A percentile compares a stretch with the other conserved stretches of the same genome.
phyloP scores from a whole-genome alignment of 2,797 vertebrate genomes.

The Syngnathus rostellatus region DNA sequence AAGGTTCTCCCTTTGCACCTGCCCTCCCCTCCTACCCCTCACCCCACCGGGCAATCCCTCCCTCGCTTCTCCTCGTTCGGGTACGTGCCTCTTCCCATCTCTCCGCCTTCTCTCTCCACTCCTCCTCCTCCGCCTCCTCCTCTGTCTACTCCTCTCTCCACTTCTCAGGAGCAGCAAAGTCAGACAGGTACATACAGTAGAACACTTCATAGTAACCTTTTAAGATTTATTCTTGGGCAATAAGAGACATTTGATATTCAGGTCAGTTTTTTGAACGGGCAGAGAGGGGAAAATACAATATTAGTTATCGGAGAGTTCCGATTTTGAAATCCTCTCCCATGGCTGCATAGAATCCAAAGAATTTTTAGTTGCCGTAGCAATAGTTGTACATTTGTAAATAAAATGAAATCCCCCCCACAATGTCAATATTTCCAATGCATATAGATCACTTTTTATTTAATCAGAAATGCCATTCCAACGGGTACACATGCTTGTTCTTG shows the following conservation, averaged over 20 bases:
- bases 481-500: neutral
- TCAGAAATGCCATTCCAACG: neutral
- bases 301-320: neutral
- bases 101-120: slow-evolving; percentile 66
- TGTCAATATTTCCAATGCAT: too few relatives aligned
- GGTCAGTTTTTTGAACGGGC: neutral
- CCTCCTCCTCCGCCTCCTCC: slow-evolving; percentile 53
- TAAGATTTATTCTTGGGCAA: neutral
- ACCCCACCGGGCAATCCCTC: slow-evolving; percentile 72
- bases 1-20: slow-evolving; percentile 76
- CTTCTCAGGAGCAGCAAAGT: slow-evolving; percentile 76
- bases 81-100: slow-evolving; percentile 73
- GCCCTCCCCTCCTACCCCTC: slow-evolving; percentile 70
- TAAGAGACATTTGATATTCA: neutral
- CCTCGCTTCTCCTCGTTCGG: slow-evolving; percentile 88
- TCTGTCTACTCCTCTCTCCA: slow-evolving; percentile 63
- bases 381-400: too few relatives aligned
- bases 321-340: neutral
- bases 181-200: slow-evolving; percentile 81
- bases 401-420: neutral
- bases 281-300: neutral
- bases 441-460: neutral
- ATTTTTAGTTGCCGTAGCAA: neutral
- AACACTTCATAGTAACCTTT: slow-evolving; percentile 47
- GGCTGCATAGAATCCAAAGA: neutral